Conservation (phyloP, 2,113 vertebrate genomes). For the Channa argus region DNA sequence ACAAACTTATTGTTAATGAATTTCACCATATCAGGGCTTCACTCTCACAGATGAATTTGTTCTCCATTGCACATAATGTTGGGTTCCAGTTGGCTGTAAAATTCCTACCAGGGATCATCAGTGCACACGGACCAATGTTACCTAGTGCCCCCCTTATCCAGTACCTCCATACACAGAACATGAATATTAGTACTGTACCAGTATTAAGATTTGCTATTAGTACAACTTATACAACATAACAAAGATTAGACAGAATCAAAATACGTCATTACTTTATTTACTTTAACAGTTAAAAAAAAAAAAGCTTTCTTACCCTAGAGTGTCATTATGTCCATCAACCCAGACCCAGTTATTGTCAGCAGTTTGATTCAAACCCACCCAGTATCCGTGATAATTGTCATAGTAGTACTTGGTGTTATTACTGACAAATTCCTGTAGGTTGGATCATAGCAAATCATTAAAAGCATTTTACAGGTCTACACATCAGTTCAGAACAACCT, state of each 20-base stretch:
- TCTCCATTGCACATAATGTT: rapidly evolving
- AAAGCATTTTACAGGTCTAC: not conserved
- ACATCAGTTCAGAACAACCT: no score
- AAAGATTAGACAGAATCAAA: not conserved
- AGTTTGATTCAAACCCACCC: not conserved
- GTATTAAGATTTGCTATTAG: not conserved
- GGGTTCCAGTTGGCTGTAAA: slow-evolving; percentile 14
- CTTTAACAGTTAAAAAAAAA: no score
- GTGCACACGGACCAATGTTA: rapidly evolving
- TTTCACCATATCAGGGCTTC: not conserved
- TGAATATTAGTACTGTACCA: not conserved
- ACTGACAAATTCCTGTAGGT: slow-evolving; percentile 58
- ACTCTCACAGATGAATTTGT: slow-evolving; percentile 60
- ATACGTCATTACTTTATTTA: no score
- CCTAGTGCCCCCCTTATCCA: rapidly evolving
- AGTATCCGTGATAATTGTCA: rapidly evolving
- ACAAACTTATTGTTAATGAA: not conserved
- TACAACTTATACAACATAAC: no score
- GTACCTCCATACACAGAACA: slow-evolving; percentile 40
- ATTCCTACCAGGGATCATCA: rapidly evolving
- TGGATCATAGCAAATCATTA: not conserved
- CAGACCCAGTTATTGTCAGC: slow-evolving; percentile 11
- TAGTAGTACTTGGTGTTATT: rapidly evolving
- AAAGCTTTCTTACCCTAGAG: slow-evolving; percentile 21
- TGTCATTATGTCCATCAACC: slow-evolving; percentile 44